Base-by-base conservation (phyloP, 2,888 invertebrate genomes). In the Galerucella pusilla region DNA sequence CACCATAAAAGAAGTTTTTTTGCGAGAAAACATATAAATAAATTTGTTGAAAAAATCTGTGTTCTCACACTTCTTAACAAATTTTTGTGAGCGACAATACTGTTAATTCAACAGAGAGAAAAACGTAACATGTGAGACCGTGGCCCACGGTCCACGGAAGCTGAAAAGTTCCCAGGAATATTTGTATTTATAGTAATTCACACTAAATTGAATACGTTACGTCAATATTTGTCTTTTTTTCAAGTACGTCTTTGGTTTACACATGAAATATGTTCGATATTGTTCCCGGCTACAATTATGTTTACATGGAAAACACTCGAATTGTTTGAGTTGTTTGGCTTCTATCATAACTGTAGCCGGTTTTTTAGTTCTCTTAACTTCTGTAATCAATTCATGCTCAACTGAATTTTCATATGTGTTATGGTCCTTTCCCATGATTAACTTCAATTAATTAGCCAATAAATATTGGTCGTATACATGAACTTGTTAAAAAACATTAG, bases 101-200 rank as follows among this genome's bases (percentile, higher is more conserved):
- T 63, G 70, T 71, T 64, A 71, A 63, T 28, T 28, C 16, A 71
- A 71, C 52, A 54, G 6, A 16, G 28, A 46, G 28, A 25, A 61
- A 46, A 64, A 63, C 35, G 63, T 63, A 35, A 66, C 25, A 65
- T 42, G 42, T 60, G 59, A 57, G n/a, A 57, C 57, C 57, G 20
- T 57, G 65, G 42, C 28, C 46, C 57, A 72, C 74, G 65, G 42
- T 16, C 46, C 57, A 72, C 74, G 70, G 65, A 63, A 65, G 70
- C 74, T 16, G 6, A 20, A 28, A 57, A 69, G 70, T 76, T 76
- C 76, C 76, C 76, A 76, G 60, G 71, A 68, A 57, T 71, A 68
- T 76, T 73, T 76, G 71, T 74, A 73, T 76, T 63, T 71, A 72
- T 71, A 67, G 68, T 73, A 74, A 71, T 76, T 73, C 65, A 76